These are phyloP conservation scores for Micrastur ruficollis DNA, from an alignment of 2,797 vertebrate species.

Conservation along the genomic window DNA sequence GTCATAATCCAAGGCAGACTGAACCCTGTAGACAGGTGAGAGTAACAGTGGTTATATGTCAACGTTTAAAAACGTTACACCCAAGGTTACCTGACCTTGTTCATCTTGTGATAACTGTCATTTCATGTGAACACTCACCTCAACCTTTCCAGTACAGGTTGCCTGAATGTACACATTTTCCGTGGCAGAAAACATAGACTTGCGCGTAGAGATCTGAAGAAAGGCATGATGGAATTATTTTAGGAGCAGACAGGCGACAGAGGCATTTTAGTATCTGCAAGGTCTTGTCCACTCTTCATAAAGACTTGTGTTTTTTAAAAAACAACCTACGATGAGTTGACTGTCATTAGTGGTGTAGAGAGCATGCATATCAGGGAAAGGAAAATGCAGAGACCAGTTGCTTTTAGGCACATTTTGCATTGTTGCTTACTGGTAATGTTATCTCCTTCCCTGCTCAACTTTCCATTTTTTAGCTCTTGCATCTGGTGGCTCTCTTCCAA, in stretches of 20 bases:
- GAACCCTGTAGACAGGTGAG: neutral
- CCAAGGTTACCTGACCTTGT: neutral
- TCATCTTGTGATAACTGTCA: neutral
- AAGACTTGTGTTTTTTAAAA: neutral
- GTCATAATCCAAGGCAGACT: neutral
- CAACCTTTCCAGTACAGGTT: neutral
- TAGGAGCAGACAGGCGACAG: neutral
- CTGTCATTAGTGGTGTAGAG: neutral
- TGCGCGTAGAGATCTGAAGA: neutral
- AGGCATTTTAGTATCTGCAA: neutral
- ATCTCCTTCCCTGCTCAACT: slow-evolving; percentile 39
- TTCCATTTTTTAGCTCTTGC: slow-evolving; percentile 85
- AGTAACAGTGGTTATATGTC: neutral
- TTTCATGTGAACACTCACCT: neutral
- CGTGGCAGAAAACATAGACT: neutral
- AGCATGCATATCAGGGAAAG: neutral
- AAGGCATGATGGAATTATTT: neutral
- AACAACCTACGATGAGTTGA: neutral
- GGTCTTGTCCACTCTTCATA: neutral
- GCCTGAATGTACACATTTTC: neutral
- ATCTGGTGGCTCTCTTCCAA: slow-evolving; percentile 92
- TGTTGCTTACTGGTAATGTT: neutral
- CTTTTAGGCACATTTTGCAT: neutral
- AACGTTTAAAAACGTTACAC: neutral
- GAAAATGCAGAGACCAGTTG: neutral